Base-by-base conservation (phyloP, 2,888 invertebrate genomes). In the Heterodera filipjevi region DNA sequence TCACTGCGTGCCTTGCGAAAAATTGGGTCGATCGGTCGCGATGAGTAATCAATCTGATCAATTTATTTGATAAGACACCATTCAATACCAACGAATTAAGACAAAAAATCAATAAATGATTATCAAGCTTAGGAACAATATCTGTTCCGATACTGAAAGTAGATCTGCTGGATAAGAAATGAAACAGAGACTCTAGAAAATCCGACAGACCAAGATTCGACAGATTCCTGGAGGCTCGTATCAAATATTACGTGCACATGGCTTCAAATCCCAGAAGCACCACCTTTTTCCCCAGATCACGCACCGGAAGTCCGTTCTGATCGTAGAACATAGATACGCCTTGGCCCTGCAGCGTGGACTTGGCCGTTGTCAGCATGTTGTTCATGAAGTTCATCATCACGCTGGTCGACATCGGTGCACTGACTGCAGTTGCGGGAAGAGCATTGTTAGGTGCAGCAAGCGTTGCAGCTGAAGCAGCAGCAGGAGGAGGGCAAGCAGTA, bases 341-440 rank as follows among this genome's bases (percentile, higher is more conserved):
- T 68, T 83, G 83, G 30, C 83, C 82, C 64, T 81, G 85, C 70
- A 87, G 76, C n/a, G 82, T 82, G 30, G 82, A 81, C 80, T 87
- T 87, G 59, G 84, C 84, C 71, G 83, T 83, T 8, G 82, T 83
- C 78, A 87, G 82, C 76, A 87, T 86, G 72, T 79, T 85, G 79
- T 87, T 87, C 79, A 87, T 81, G 79, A 86, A 88, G 70, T 86
- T 86, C 82, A 87, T 84, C 87, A 87, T 87, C 73, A 85, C 79
- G 66, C 75, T 77, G 19, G 79, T 79, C 39, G 79, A 70, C 39
- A 79, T 71, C 78, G 71, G 44, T 39, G 53, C 35, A 19, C 33
- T 49, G n/a, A 3, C n/a, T 39, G 32, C 64, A 10, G 39, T 10
- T 27, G 35, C 33, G 32, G 32, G n/a, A 12, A 3, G n/a, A 19